Base-by-base conservation (phyloP, 2,888 invertebrate genomes). In the Latrodectus hesperus region DNA sequence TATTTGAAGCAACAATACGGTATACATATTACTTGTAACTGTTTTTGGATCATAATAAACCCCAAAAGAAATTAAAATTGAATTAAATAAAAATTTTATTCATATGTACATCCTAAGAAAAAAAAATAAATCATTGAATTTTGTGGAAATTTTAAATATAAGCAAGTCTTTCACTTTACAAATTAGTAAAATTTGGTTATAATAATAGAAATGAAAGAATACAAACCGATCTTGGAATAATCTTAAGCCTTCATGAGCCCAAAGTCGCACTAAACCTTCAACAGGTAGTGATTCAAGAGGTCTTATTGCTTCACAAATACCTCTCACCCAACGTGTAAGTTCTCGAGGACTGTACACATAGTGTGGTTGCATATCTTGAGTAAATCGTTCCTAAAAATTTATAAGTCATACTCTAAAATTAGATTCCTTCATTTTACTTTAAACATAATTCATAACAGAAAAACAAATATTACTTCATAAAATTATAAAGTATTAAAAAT, bases 331-430 rank as follows among this genome's bases (percentile, higher is more conserved):
- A 91, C 99, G 94, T 0, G 99, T 99, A 98, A 99, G 97, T 93
- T 99, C 99, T 91, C 94, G 93, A 12, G 99, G 99, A 84, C 99
- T 99, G 93, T 99, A 99, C 0, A 99, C 99, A 92, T 99, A 99
- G 93, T 99, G 99, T 0, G 99, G 99, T 93, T 99, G 99, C 98
- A 99, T 99, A 93, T 99, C 99, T 93, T 99, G 99, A 0, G 99
- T 99, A 93, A 99, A 99, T 80, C 96, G 94, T 92, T 99, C 99
- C 93, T 94, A 88, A 73, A 90, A 89, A 60, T 16, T 60, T 16
- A 60, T 53, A 71, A 80, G 51, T 22, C 74, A 11, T 14, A 67
- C 17, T 71, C 10, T 51, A 76, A 79, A 52, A 70, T 38, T 12
- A 17, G 1, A 10, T 64, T 64, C 16, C 2, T 1, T 38, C 38